Evolutionary conservation across 2,797 vertebrate genomes (phyloP).

Genomic region (Cryptoblepharus egeriae): DNA sequence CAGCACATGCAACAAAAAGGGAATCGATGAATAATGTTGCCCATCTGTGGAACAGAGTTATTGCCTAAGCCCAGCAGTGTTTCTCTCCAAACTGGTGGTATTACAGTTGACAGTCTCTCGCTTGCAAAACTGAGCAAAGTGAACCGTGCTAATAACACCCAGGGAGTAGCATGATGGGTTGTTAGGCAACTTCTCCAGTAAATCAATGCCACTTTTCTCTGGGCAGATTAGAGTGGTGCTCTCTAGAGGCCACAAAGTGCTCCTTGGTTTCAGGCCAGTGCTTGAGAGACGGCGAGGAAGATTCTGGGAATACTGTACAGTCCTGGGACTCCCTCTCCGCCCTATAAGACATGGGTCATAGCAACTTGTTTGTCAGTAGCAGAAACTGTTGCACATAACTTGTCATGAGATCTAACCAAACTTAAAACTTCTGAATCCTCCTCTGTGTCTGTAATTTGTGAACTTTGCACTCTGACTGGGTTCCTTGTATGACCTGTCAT

Average conservation of each 20-base stretch:
- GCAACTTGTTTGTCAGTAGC: constrained; percentile 24
- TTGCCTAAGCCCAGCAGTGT: background rate
- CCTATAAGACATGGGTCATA: constrained; percentile 24
- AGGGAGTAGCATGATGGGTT: background rate
- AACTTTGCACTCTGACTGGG: constrained; percentile 56
- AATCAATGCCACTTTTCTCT: background rate
- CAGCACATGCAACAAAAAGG: background rate
- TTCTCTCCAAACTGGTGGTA: background rate
- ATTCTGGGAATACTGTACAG: background rate
- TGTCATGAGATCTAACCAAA: constrained; percentile 39
- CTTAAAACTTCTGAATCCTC: constrained; percentile 46
- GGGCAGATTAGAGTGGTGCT: background rate
- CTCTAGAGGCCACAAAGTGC: background rate
- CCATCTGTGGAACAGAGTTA: background rate
- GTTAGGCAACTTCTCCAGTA: background rate
- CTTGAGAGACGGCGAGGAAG: background rate
- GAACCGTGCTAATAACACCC: background rate
- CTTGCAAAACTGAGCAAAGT: background rate
- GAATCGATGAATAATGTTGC: background rate
- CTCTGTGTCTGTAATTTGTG: constrained; percentile 56
- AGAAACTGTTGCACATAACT: constrained; percentile 30
- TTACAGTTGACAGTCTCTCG: background rate
- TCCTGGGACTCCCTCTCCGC: constrained; percentile 19
- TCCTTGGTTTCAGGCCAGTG: constrained; percentile 7
- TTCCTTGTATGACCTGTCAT: constrained; percentile 66